These are phyloP conservation scores for Hyphantria cunea DNA, from an alignment of 1,140 invertebrate species.

Conservation along the genomic window DNA sequence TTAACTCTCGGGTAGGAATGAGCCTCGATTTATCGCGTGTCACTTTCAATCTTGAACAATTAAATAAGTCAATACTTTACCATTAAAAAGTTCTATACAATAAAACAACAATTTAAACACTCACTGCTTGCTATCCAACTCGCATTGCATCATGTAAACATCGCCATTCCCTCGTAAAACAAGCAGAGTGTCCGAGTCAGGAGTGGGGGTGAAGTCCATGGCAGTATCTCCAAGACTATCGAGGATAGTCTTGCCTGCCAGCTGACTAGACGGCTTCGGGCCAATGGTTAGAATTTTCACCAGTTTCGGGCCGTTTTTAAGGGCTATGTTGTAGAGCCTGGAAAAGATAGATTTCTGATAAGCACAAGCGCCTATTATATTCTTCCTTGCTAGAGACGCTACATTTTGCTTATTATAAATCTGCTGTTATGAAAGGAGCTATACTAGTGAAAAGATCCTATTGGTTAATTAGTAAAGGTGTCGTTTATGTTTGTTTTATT, in stretches of 20 bases:
- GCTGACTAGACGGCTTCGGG: constrained; percentile 74
- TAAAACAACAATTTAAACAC: neutral
- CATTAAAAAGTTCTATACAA: too few species aligned
- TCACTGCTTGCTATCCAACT: constrained; percentile 82
- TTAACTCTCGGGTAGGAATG: too few species aligned
- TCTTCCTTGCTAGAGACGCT: too few species aligned
- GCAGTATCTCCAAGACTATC: constrained; percentile 89
- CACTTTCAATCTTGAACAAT: too few species aligned
- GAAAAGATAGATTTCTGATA: constrained; percentile 28
- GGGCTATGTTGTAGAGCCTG: constrained; percentile 79
- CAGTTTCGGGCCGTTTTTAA: constrained; percentile 65
- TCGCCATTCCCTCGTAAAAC: constrained; percentile 93
- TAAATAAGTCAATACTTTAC: too few species aligned
- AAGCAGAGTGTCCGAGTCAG: constrained; percentile 86
- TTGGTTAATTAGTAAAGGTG: too few species aligned
- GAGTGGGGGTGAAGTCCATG: constrained; percentile 92
- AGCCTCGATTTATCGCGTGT: too few species aligned
- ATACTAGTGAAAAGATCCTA: too few species aligned
- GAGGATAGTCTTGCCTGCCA: constrained; percentile 82
- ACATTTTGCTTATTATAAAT: too few species aligned
- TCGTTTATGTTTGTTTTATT: too few species aligned
- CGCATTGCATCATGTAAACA: constrained; percentile 85
- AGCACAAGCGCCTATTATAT: too few species aligned
- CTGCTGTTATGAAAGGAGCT: too few species aligned
- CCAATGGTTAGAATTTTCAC: constrained; percentile 83